These are phyloP conservation scores for Porites divaricata DNA, from an alignment of 92 coral and sea anemone species.

Conservation along the genomic window DNA sequence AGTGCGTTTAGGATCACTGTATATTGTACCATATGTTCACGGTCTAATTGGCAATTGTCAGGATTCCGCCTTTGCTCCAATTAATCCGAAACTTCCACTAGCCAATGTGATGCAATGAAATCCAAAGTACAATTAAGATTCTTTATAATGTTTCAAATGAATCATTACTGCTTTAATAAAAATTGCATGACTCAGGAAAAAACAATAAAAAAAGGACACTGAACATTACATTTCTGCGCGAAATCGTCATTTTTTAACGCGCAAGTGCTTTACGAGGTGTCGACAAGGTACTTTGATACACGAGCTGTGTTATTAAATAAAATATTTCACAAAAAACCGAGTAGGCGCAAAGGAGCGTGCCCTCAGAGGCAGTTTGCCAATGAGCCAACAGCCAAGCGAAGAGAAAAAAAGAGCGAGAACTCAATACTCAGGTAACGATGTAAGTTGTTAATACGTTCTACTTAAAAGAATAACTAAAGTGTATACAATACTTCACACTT, in stretches of 20 bases:
- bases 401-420: background rate
- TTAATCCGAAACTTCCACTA: too few species aligned
- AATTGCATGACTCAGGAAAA: background rate
- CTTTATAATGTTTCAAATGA: too few species aligned
- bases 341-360: background rate
- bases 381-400: background rate
- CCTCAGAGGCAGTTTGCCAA: background rate
- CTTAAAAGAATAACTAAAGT: too few species aligned
- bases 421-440: constrained; percentile 11
- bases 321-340: background rate
- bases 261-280: background rate
- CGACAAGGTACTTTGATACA: background rate
- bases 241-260: background rate
- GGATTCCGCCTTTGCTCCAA: too few species aligned
- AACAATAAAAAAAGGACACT: background rate
- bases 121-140: background rate
- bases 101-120: too few species aligned
- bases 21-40: too few species aligned
- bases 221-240: background rate
- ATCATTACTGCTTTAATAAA: background rate
- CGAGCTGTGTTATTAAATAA: background rate
- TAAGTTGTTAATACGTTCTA: too few species aligned
- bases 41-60: too few species aligned
- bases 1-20: too few species aligned
- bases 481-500: too few species aligned